phyloP scores from a whole-genome alignment of 2,797 vertebrate genomes.

The Periparus ater region DNA sequence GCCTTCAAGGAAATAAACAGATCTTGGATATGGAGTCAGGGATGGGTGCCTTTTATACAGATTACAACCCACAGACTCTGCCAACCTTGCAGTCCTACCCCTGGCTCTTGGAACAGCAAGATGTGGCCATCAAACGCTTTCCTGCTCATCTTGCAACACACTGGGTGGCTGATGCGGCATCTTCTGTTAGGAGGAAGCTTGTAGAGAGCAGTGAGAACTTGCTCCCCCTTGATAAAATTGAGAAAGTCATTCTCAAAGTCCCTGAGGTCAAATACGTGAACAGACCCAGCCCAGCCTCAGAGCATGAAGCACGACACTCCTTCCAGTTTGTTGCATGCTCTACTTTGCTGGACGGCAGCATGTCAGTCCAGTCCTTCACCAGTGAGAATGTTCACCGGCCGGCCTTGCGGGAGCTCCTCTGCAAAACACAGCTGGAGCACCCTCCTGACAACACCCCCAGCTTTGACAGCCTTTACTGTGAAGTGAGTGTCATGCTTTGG shows the following conservation, averaged over 20 bases:
- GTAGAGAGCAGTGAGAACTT: not conserved
- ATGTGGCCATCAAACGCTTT: conserved; percentile 89
- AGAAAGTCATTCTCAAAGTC: conserved; percentile 79
- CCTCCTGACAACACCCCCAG: conserved; percentile 84
- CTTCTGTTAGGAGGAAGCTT: conserved; percentile 77
- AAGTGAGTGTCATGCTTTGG: conserved; percentile 73
- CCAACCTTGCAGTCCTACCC: conserved; percentile 70
- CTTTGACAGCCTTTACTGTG: conserved; percentile 89
- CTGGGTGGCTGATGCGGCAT: conserved; percentile 89
- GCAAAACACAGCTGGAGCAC: conserved; percentile 80
- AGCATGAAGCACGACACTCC: conserved; percentile 93
- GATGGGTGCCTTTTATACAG: conserved; percentile 89
- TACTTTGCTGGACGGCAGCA: conserved; percentile 81
- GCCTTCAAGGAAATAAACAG: conserved; percentile 85
- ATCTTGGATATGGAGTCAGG: conserved; percentile 84
- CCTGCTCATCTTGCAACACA: conserved; percentile 92
- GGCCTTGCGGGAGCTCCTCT: conserved; percentile 77
- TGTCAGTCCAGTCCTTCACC: conserved; percentile 80
- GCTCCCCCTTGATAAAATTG: conserved; percentile 74
- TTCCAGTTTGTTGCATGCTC: conserved; percentile 91
- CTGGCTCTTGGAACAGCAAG: conserved; percentile 89
- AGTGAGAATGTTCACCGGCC: conserved; percentile 70
- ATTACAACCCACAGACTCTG: conserved; percentile 81
- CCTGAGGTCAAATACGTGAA: conserved; percentile 87
- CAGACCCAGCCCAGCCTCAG: conserved; percentile 82